A percentile compares a stretch with the other conserved stretches of the same genome.
Evolutionary conservation across 2,113 vertebrate species (phyloP).

Genomic region (Brachyhypopomus gauderio): DNA sequence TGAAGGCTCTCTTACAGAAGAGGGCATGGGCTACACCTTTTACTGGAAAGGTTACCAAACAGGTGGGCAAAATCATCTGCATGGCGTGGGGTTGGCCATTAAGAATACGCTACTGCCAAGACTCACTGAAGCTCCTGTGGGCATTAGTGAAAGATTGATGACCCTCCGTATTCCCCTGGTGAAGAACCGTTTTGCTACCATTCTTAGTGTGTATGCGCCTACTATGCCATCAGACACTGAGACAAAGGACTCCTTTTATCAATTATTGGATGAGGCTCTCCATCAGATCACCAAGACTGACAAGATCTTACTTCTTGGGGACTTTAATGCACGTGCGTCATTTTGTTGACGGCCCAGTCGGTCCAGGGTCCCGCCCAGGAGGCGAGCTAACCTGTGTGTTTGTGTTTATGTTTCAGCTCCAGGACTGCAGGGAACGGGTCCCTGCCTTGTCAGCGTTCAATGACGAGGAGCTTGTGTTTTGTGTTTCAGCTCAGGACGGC

Average conservation of each 20-base stretch:
- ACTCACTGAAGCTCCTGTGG: slow-evolving; percentile 29
- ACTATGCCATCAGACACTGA: slow-evolving; percentile 24
- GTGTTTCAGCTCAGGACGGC: too few species aligned
- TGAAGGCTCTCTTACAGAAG: too few species aligned
- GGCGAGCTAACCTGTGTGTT: too few species aligned
- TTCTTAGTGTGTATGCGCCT: slow-evolving; percentile 35
- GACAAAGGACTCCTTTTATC: slow-evolving; percentile 20
- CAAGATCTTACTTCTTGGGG: not conserved
- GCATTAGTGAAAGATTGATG: slow-evolving; percentile 33
- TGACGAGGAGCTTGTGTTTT: too few species aligned
- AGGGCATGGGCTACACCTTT: not conserved
- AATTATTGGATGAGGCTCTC: slow-evolving; percentile 8
- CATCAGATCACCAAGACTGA: not conserved
- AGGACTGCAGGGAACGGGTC: too few species aligned
- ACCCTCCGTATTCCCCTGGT: not conserved
- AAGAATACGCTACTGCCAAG: slow-evolving; percentile 25
- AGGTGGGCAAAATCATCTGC: too few species aligned
- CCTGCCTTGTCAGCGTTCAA: too few species aligned
- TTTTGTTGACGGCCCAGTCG: too few species aligned
- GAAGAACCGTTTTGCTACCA: slow-evolving; percentile 21
- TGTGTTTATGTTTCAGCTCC: too few species aligned
- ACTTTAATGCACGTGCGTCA: not conserved
- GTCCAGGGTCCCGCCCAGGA: too few species aligned
- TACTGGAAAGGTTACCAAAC: not conserved
- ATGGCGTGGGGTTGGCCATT: too few species aligned